Percentiles rank a stretch among this genome's conserved stretches.
Conservation (phyloP, 1,140 invertebrate species). For the Radopholus similis region DNA sequence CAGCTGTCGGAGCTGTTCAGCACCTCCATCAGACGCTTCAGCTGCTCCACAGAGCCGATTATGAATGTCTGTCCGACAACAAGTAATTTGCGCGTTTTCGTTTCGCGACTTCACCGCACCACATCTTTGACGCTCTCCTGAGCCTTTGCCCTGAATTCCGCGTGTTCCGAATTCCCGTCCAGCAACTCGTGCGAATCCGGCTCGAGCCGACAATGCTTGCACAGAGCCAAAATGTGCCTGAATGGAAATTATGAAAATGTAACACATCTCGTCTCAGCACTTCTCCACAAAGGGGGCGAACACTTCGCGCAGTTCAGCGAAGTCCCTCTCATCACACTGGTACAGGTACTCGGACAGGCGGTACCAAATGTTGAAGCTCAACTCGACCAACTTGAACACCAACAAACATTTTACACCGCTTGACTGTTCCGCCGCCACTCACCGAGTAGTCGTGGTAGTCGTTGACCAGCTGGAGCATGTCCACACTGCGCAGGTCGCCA, state of each 20-base stretch:
- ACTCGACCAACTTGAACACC: constrained; percentile 77
- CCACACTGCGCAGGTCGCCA: constrained; percentile 77
- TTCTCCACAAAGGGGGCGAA: constrained; percentile 87
- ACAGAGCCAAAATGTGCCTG: constrained; percentile 66
- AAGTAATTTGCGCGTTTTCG: background rate
- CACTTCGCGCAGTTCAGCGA: constrained; percentile 67
- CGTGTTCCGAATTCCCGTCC: constrained; percentile 78
- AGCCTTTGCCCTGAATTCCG: constrained; percentile 82
- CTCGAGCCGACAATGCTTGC: constrained; percentile 81
- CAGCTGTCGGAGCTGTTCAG: constrained; percentile 68
- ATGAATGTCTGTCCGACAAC: constrained; percentile 73
- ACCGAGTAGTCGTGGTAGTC: constrained; percentile 95
- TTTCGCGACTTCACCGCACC: background rate
- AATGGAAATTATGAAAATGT: constrained; percentile 62
- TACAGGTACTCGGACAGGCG: constrained; percentile 87
- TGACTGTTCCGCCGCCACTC: background rate
- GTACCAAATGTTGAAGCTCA: constrained; percentile 94
- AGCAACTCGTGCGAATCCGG: constrained; percentile 80
- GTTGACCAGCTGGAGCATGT: constrained; percentile 83
- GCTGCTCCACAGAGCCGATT: constrained; percentile 83
- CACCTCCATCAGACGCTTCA: constrained; percentile 71
- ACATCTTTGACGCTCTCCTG: constrained; percentile 92
- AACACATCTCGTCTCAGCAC: constrained; percentile 60
- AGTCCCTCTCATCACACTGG: constrained; percentile 74
- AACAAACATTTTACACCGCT: background rate